Evolutionary conservation across 2,113 vertebrate species (phyloP).

Genomic region (Falcunculus frontatus): DNA sequence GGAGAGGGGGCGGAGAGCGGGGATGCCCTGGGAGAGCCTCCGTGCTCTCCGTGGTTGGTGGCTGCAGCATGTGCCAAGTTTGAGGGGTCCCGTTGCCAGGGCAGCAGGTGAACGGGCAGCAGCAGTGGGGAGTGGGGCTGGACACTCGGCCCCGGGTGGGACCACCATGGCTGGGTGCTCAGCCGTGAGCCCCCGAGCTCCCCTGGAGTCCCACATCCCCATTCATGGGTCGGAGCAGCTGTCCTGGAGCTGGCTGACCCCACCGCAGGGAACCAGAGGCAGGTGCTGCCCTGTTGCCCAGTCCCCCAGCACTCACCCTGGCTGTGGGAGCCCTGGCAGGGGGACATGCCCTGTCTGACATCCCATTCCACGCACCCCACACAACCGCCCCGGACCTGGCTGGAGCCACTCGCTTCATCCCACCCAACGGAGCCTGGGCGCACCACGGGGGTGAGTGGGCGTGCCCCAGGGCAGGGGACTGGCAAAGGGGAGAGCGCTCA

Average conservation of each 20-base stretch:
- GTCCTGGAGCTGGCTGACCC: not conserved
- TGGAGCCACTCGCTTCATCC: not conserved
- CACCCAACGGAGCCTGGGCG: accelerated
- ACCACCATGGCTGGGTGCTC: accelerated
- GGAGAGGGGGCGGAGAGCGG: accelerated
- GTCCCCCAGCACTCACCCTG: not conserved
- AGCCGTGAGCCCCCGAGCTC: not conserved
- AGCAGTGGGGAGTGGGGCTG: not conserved
- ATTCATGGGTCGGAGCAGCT: accelerated
- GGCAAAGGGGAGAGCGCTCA: not conserved
- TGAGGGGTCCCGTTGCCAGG: not conserved
- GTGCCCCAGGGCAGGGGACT: not conserved
- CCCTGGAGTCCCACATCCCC: accelerated
- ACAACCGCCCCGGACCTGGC: accelerated
- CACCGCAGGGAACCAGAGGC: not conserved
- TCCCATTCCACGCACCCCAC: not conserved
- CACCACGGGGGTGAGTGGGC: accelerated
- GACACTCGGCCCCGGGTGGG: accelerated
- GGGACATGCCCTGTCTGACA: accelerated
- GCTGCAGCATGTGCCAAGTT: accelerated
- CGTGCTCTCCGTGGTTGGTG: accelerated
- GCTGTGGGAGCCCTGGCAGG: not conserved
- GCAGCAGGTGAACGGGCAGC: accelerated
- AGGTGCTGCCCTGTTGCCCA: not conserved
- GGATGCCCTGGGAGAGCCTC: not conserved